phyloP scores from a whole-genome alignment of 2,113 vertebrate genomes.

The Sphaerodactylus townsendi region DNA sequence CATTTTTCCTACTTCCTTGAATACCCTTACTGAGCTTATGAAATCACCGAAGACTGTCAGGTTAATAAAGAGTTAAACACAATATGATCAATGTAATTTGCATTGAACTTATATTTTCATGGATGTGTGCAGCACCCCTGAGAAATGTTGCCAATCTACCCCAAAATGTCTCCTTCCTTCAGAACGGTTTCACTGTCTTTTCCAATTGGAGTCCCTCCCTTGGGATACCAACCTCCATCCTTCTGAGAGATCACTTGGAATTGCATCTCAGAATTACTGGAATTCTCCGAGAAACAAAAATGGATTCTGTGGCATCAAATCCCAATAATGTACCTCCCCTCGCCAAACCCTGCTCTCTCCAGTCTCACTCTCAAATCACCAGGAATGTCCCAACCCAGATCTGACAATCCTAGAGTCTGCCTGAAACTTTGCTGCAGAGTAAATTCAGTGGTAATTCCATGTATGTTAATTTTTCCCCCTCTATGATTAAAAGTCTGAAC shows the following conservation, averaged over 20 bases:
- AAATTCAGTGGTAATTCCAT: neutral
- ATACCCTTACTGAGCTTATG: neutral
- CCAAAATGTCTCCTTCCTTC: neutral
- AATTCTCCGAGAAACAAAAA: too few relatives aligned
- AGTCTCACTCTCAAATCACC: too few relatives aligned
- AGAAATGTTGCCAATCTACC: neutral
- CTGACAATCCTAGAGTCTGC: neutral
- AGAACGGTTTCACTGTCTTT: neutral
- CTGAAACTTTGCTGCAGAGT: neutral
- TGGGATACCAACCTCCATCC: too few relatives aligned
- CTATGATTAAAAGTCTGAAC: constrained; percentile 15
- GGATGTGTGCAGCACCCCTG: neutral
- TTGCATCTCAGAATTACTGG: too few relatives aligned
- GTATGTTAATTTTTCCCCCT: neutral
- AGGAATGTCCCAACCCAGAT: too few relatives aligned
- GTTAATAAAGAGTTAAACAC: neutral
- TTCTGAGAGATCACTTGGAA: too few relatives aligned
- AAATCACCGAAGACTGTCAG: neutral
- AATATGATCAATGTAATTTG: neutral
- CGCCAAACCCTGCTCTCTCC: too few relatives aligned
- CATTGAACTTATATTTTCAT: neutral
- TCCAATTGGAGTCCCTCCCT: neutral
- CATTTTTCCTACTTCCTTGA: too few relatives aligned
- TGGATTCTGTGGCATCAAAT: too few relatives aligned
- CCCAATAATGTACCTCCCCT: too few relatives aligned